These are phyloP conservation scores for Steinernema scapterisci DNA, from an alignment of 2,888 invertebrate genomes.

Conservation along the genomic window DNA sequence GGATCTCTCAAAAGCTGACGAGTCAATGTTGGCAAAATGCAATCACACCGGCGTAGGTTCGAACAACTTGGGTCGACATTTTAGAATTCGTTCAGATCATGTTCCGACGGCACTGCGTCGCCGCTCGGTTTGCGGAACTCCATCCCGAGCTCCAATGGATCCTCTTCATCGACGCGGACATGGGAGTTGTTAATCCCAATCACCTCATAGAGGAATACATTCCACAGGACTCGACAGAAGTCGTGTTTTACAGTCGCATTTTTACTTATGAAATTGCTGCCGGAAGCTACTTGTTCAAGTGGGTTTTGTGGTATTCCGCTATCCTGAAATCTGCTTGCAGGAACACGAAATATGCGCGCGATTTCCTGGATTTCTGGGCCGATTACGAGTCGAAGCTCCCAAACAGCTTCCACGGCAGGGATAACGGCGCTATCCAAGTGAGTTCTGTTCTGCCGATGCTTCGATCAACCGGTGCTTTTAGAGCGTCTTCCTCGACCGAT, in stretches of 20 bases:
- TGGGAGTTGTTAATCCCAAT: background rate
- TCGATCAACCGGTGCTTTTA: background rate
- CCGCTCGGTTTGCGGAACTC: background rate
- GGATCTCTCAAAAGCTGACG: background rate
- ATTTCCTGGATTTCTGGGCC: background rate
- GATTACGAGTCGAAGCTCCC: background rate
- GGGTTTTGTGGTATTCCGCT: background rate
- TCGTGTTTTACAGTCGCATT: slow-evolving; percentile 53
- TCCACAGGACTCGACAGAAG: slow-evolving; percentile 34
- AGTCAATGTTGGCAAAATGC: background rate
- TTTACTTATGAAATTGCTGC: slow-evolving; percentile 57
- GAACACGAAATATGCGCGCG: background rate
- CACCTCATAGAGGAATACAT: slow-evolving; percentile 43
- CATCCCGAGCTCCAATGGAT: background rate
- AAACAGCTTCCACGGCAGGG: background rate
- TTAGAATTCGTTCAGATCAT: background rate
- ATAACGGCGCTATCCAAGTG: slow-evolving; percentile 24
- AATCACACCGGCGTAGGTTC: background rate
- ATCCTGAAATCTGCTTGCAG: background rate
- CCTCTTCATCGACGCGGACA: background rate
- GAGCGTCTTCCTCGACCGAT: slow-evolving; percentile 10
- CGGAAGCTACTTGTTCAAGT: slow-evolving; percentile 34
- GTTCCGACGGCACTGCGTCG: background rate
- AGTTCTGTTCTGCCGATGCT: background rate
- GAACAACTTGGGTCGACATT: too few relatives aligned